phyloP scores from a whole-genome alignment of 2,113 vertebrate species.

The Actenoides hombroni region DNA sequence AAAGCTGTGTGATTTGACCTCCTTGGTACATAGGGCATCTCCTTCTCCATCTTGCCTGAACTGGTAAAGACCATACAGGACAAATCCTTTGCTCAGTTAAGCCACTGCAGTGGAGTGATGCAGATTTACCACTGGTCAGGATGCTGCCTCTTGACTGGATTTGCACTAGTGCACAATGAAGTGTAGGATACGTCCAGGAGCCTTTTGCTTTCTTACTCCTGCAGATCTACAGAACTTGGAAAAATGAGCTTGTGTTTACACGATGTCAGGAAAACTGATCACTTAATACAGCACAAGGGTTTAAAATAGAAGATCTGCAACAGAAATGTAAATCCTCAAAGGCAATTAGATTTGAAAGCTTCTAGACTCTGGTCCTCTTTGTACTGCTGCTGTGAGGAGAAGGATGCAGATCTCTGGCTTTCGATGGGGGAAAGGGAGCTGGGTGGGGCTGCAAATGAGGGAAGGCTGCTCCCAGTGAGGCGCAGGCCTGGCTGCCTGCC shows the following conservation, averaged over 20 bases:
- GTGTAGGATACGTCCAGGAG: not conserved
- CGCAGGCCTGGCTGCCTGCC: not conserved
- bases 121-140: not conserved
- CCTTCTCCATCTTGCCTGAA: not conserved
- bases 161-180: not conserved
- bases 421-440: not conserved
- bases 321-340: not conserved
- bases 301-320: not conserved
- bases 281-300: not conserved
- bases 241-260: not conserved
- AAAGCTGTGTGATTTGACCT: not conserved
- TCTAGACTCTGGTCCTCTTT: not conserved
- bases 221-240: not conserved
- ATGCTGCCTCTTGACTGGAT: not conserved
- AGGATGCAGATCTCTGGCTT: not conserved
- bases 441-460: not conserved
- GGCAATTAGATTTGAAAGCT: not conserved
- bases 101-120: not conserved
- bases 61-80: not conserved
- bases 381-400: not conserved
- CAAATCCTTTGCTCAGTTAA: not conserved
- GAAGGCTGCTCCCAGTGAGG: not conserved
- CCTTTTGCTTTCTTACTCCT: not conserved
- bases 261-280: not conserved
- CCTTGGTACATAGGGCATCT: not conserved